Base-by-base conservation (phyloP, 2,113 vertebrate species). In the Pseudorhombus dupliciocellatus region DNA sequence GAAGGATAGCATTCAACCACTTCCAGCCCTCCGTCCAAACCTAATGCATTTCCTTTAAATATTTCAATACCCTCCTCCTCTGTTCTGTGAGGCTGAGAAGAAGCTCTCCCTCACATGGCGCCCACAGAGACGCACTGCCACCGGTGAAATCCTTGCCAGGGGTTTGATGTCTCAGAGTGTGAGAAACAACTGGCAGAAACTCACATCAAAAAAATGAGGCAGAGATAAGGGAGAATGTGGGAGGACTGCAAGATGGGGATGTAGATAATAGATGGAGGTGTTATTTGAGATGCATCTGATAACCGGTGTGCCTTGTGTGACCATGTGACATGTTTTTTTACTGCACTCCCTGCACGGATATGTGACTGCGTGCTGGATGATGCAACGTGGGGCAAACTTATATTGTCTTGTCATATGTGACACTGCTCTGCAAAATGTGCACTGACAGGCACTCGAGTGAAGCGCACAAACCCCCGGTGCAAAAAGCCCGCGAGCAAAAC, bases 1-100 rank as follows among this genome's bases (percentile, higher is more conserved):
- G 24, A 77, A 40, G 57, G 52, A 64, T 48, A 63, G 61, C 42
- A 77, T 76, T 72, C 66, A 83, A 37, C 66, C 54, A 63, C 70
- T 65, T 80, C 78, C 61, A 79, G 25, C 54, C 56, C 61, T 75
- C 76, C 24, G 31, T 74, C 84, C 80, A 80, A 79, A 84, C 84
- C 85, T 92, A 93, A 93, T 92, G 92, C 85, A 80, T 88, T 92
- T 81, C 77, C 71, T 75, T 83, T 93, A 87, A 93, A 93, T 93
- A 93, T 93, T 93, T 93, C 80, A 93, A 82, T 66, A 75, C 55
- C 71, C 70, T 79, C 59, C 70, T 73, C 67, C 71, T 82, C 65
- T 78, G 70, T 82, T 85, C 75, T 73, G 70, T 77, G 65, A 61
- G 69, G 73, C 40, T 75, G 77, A 83, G 73, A 75, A 72, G 81